A percentile compares a stretch with the other conserved stretches of the same genome.
Evolutionary conservation across 2,888 invertebrate species (phyloP).

Genomic region (Frankliniella intonsa): DNA sequence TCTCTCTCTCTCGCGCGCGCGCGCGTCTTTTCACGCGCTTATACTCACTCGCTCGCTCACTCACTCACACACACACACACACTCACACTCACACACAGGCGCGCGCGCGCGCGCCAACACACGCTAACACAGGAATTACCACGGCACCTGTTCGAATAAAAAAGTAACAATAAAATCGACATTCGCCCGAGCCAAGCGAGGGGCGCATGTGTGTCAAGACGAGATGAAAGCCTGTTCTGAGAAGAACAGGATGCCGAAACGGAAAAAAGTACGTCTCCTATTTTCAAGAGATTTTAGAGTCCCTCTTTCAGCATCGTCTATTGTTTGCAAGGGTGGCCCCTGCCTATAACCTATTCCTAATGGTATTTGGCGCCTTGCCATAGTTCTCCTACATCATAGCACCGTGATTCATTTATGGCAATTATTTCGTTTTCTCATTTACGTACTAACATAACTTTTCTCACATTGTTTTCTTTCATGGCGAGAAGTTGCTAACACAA

Average conservation of each 20-base stretch:
- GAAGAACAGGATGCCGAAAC: not conserved
- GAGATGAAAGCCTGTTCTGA: not conserved
- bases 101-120: not conserved
- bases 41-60: not conserved
- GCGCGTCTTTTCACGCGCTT: not conserved
- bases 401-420: conserved; percentile 15
- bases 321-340: not conserved
- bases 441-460: not conserved
- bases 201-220: not conserved
- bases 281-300: not conserved
- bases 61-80: not conserved
- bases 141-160: conserved; percentile 24
- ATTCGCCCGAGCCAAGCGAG: not conserved
- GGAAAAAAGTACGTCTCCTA: not conserved
- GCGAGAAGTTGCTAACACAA: conserved; percentile 2
- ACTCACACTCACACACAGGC: not conserved
- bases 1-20: not conserved
- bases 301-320: not conserved
- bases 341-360: not conserved
- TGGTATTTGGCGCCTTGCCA: conserved; percentile 22
- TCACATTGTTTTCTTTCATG: conserved; percentile 4
- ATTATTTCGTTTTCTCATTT: not conserved
- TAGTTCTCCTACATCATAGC: not conserved
- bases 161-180: conserved; percentile 18
- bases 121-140: not conserved